phyloP scores from a whole-genome alignment of 1,140 invertebrate genomes.

The Spodoptera litura region DNA sequence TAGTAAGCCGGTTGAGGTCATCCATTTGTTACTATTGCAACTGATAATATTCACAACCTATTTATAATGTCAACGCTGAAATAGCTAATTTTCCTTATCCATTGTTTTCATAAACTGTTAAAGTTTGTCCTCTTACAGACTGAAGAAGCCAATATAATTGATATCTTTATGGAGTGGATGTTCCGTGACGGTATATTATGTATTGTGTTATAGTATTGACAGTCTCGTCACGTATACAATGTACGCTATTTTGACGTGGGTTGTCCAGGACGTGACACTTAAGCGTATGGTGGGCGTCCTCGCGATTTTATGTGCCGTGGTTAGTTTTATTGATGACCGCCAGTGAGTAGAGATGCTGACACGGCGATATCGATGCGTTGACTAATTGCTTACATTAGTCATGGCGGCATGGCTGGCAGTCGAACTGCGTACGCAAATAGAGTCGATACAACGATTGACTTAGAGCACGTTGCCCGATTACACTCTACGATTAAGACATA shows the following conservation, averaged over 20 bases:
- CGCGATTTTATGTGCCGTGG: constrained; percentile 45
- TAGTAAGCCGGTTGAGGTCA: constrained; percentile 46
- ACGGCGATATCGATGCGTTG: constrained; percentile 69
- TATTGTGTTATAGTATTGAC: constrained; percentile 54
- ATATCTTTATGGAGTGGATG: constrained; percentile 17
- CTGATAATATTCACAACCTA: background rate
- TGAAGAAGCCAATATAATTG: constrained; percentile 9
- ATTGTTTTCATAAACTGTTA: constrained; percentile 23
- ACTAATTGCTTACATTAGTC: constrained; percentile 81
- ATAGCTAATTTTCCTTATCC: constrained; percentile 5
- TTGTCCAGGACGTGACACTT: constrained; percentile 49
- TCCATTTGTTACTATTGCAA: constrained; percentile 26
- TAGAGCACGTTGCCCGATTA: constrained; percentile 74
- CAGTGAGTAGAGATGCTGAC: constrained; percentile 66
- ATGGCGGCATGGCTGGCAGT: constrained; percentile 61
- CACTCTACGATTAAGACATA: constrained; percentile 60
- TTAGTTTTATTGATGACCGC: constrained; percentile 56
- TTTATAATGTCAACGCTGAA: constrained; percentile 17
- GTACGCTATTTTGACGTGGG: constrained; percentile 48
- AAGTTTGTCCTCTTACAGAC: constrained; percentile 1
- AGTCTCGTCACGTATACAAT: constrained; percentile 52
- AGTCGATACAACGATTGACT: constrained; percentile 74
- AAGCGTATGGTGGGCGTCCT: constrained; percentile 40
- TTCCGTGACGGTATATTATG: constrained; percentile 47
- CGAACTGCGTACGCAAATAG: constrained; percentile 74